Evolutionary conservation across 1,140 invertebrate species (phyloP), one percentile per base, ranked within the genome.

Genomic region (Drosophila sucinea): DNA sequence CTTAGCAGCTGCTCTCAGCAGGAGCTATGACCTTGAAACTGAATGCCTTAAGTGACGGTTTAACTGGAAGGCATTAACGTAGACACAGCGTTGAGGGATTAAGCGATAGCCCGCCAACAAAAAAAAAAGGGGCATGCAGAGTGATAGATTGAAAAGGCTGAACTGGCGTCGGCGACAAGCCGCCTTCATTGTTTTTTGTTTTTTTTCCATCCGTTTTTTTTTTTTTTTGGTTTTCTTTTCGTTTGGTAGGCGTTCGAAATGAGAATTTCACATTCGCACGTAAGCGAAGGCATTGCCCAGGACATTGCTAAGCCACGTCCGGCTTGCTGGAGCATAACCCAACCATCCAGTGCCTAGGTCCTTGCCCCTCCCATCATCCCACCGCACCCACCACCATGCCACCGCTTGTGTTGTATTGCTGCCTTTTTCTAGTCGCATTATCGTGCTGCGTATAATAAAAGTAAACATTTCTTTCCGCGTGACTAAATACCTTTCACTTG

Each of bases 401-500:
- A 33, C 47, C 63, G 40, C 11, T 41, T 51, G 0, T 17, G 17
- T 17, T 17, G 17, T 51, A 23, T 23, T 38, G 35, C 4, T 38
- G 35, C 35, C 35, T 11, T 51, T 51, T 10, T 25, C 23, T 51
- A 25, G 23, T 51, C 44, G 23, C 23, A 60, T 60, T 70, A 65
- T 67, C 71, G 71, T 70, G 67, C 73, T 62, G 61, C 77, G 69
- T 75, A 74, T 77, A 86, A 86, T 86, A 87, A 89, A 86, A 83
- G 83, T 79, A 86, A 89, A 83, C 79, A 86, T 83, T 86, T 87
- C 79, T 86, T 86, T 77, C 83, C 83, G 83, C 83, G 83, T 87
- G 83, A 86, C 83, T 86, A 86, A 86, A 86, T 86, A 86, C 83
- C 83, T 86, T 86, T 87, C 83, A 86, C 84, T 82, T 83, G 76